Evolutionary conservation across 2,888 invertebrate species (phyloP).

Genomic region (Pristionchus japonicus): DNA sequence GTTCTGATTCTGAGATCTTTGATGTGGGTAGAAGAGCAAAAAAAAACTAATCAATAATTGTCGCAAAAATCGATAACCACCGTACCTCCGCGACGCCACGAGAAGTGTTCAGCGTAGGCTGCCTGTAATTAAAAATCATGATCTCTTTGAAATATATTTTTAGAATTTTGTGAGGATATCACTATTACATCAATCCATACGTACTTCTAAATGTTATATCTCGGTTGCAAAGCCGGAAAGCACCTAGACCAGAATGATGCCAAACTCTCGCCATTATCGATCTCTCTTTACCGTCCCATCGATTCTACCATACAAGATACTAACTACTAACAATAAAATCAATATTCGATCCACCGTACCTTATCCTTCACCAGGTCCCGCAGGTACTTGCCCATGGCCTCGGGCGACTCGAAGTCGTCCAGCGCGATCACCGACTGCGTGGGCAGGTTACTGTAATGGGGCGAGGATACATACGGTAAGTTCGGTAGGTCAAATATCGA

Average conservation of each 20-base stretch:
- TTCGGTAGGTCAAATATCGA: not conserved
- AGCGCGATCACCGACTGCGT: conserved; percentile 70
- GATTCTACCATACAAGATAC: too few relatives aligned
- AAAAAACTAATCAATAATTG: not conserved
- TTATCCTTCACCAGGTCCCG: conserved; percentile 52
- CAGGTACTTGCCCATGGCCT: conserved; percentile 67
- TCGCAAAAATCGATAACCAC: not conserved
- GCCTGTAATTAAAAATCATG: conserved; percentile 55
- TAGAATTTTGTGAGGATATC: too few relatives aligned
- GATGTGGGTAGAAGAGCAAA: too few relatives aligned
- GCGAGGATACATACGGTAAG: not conserved
- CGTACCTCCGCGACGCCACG: conserved; percentile 65
- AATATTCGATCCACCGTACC: not conserved
- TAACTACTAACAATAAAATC: too few relatives aligned
- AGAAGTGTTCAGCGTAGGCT: conserved; percentile 69
- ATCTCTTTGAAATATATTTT: too few relatives aligned
- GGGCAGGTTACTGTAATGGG: conserved; percentile 60
- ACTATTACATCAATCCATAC: too few relatives aligned
- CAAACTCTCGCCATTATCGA: too few relatives aligned
- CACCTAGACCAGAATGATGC: too few relatives aligned
- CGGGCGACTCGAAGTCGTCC: conserved; percentile 67
- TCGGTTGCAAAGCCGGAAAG: too few relatives aligned
- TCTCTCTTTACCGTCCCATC: too few relatives aligned
- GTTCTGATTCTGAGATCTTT: too few relatives aligned
- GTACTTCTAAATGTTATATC: not conserved